Percentiles rank a stretch among this genome's conserved stretches.
Evolutionary conservation across 2,113 vertebrate genomes (phyloP).

Genomic region (Empidonax traillii): DNA sequence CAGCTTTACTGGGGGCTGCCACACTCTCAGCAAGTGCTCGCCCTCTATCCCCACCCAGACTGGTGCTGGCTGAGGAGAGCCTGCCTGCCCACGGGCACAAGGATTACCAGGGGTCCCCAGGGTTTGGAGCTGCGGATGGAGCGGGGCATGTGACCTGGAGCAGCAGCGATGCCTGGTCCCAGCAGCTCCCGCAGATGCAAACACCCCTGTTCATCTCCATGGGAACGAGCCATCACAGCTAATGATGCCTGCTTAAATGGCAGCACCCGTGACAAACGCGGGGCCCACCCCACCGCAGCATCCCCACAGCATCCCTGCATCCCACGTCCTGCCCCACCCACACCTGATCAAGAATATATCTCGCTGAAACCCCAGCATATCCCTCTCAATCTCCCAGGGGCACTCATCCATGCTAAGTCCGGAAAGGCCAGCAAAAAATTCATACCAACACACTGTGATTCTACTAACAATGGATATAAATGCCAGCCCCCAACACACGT

Average conservation of each 20-base stretch:
- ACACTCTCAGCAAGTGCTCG: not conserved
- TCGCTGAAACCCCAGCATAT: not conserved
- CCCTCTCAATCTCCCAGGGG: not conserved
- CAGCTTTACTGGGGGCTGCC: not conserved
- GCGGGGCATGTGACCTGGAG: not conserved
- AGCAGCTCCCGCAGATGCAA: not conserved
- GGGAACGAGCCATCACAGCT: slow-evolving; percentile 39
- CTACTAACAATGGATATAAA: not conserved
- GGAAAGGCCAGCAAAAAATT: not conserved
- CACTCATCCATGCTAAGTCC: not conserved
- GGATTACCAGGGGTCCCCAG: rapidly evolving
- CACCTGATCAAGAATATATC: rapidly evolving
- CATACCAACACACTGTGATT: rapidly evolving
- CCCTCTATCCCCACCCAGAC: not conserved
- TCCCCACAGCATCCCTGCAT: not conserved
- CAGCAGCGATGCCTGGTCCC: not conserved
- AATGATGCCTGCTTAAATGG: slow-evolving; percentile 1
- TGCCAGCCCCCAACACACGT: not conserved
- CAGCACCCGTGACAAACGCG: not conserved
- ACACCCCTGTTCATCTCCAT: slow-evolving; percentile 20
- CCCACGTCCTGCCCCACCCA: not conserved
- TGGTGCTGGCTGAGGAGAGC: not conserved
- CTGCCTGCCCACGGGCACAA: not conserved
- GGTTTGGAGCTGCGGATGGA: not conserved
- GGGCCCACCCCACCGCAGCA: not conserved